phyloP scores from a whole-genome alignment of 37 sponge, comb jelly and placozoan species.

The Spongilla lacustris region DNA sequence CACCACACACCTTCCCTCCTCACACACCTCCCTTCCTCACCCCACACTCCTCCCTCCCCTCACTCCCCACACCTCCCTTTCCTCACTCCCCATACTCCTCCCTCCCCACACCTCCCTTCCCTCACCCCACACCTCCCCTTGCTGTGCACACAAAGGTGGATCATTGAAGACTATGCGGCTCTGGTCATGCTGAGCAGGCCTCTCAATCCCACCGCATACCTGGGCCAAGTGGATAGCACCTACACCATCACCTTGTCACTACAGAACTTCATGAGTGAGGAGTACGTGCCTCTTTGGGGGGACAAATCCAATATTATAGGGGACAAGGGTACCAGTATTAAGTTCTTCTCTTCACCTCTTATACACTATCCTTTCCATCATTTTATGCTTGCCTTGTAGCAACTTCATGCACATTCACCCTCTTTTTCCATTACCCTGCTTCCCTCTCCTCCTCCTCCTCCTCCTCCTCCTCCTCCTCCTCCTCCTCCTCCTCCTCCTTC shows the following conservation, averaged over 20 bases:
- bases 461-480: too few species aligned
- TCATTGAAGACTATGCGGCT: slow-evolving; percentile 76
- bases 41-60: background rate
- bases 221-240: slow-evolving; percentile 64
- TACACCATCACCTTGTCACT: slow-evolving; percentile 45
- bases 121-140: background rate
- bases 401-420: background rate
- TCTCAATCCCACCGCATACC: slow-evolving; percentile 18
- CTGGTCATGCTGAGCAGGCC: slow-evolving; percentile 30
- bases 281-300: slow-evolving; percentile 32
- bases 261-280: slow-evolving; percentile 41
- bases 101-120: background rate
- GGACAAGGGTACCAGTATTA: background rate
- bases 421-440: background rate
- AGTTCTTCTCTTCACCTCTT: background rate
- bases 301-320: background rate
- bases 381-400: too few species aligned
- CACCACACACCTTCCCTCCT: too few species aligned
- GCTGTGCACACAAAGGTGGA: slow-evolving; percentile 72
- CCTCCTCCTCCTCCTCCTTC: background rate
- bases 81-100: background rate
- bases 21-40: too few species aligned
- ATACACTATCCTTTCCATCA: too few species aligned
- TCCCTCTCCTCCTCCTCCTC: background rate
- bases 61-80: background rate